Evolutionary conservation across 2,888 invertebrate species (phyloP), one percentile per base, ranked within the genome.

Genomic region (Endotricha flammealis): DNA sequence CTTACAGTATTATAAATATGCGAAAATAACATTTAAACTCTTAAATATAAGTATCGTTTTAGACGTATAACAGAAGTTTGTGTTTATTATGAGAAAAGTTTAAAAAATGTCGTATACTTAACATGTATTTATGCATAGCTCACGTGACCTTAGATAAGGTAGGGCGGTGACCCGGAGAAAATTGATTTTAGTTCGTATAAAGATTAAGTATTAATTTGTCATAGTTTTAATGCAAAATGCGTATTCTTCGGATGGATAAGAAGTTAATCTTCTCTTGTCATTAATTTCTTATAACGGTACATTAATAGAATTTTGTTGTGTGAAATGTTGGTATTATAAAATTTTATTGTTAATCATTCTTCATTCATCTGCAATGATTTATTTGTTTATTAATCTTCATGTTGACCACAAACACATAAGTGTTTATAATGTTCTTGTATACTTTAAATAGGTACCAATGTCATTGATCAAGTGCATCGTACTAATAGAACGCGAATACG

Each of bases 91-190:
- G 36, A 43, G 55, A 53, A 53, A 56, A 59, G 43, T 46, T 56
- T 66, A 58, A 43, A n/a, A 48, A 51, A 57, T 51, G 51, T 20
- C n/a, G 20, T 57, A 57, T 58, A 65, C 56, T 57, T 63, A 64
- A 61, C 63, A 72, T 73, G 61, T 67, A 77, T 75, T 70, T 74
- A 79, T 76, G 73, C 71, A 71, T 74, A 70, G 60, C 52, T 49
- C 39, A 48, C 54, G 51, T 64, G 75, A 76, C 74, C 72, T 66
- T 41, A 36, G 56, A 60, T 58, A 53, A 44, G 40, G 39, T 37
- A 42, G 61, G 59, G 50, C 63, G 53, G 42, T 64, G 75, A 75
- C 73, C 76, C 48, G 35, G 43, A 49, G 59, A 54, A 67, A 74
- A 77, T 79, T 71, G 72, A 73, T 78, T 79, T 69, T 70, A 44